Conservation (phyloP, 1,140 invertebrate species). For the Euwallacea similis region DNA sequence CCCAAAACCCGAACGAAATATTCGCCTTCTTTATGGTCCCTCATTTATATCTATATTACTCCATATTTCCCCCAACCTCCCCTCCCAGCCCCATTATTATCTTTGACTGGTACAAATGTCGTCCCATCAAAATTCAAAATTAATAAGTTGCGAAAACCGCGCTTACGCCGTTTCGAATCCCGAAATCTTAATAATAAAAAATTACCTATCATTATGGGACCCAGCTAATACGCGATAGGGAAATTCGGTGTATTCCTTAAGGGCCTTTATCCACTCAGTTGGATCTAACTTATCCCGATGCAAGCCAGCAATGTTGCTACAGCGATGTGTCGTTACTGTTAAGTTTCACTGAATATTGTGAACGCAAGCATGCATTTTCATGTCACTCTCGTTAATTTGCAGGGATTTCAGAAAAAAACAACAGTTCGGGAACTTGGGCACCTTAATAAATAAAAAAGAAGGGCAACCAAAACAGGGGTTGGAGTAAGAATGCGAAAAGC, state of each 20-base stretch:
- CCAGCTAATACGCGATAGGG: conserved; percentile 42
- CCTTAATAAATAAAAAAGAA: conserved; percentile 31
- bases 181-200: conserved; percentile 48
- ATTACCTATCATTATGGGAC: conserved; percentile 46
- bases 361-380: too few species aligned
- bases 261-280: conserved; percentile 12
- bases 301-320: too few species aligned
- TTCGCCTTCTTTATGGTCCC: conserved; percentile 18
- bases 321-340: too few species aligned
- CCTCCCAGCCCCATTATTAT: conserved; percentile 36
- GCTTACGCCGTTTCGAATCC: conserved; percentile 43
- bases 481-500: conserved; percentile 37
- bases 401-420: background rate
- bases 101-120: conserved; percentile 40
- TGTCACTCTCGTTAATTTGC: too few species aligned
- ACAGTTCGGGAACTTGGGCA: background rate
- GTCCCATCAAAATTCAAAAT: conserved; percentile 41
- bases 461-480: conserved; percentile 30
- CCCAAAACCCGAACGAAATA: conserved; percentile 16
- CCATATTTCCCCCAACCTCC: conserved; percentile 11
- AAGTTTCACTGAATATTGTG: too few species aligned
- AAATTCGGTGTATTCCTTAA: conserved; percentile 28
- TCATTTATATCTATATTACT: conserved; percentile 33
- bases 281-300: too few species aligned
- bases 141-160: conserved; percentile 42